Percentiles rank a stretch among this genome's conserved stretches.
phyloP scores from a whole-genome alignment of 2,888 invertebrate genomes.

The Baccha elongata region DNA sequence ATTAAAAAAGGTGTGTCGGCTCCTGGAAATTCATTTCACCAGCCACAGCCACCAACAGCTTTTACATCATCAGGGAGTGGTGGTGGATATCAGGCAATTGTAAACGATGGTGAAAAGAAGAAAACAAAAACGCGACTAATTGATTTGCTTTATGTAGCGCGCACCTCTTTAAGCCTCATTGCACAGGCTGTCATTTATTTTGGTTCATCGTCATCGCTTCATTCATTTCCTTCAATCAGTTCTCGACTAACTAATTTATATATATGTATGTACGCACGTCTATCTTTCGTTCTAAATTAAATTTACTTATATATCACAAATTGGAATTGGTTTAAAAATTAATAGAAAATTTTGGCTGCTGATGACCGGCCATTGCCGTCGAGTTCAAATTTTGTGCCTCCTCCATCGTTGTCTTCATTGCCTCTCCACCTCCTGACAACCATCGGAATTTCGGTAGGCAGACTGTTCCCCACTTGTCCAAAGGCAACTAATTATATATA shows the following conservation, averaged over 20 bases:
- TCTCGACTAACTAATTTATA: constrained; percentile 7
- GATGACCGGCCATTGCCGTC: constrained; percentile 15
- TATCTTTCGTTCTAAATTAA: constrained; percentile 10
- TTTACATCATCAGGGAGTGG: constrained; percentile 35
- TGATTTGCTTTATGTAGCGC: constrained; percentile 38
- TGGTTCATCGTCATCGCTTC: constrained; percentile 1
- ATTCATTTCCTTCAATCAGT: constrained; percentile 31
- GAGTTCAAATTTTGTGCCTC: background rate
- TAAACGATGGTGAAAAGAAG: constrained; percentile 21
- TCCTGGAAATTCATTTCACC: constrained; percentile 53
- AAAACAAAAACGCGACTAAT: constrained; percentile 31
- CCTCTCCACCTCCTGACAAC: constrained; percentile 1
- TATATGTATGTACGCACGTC: background rate
- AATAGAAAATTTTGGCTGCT: constrained; percentile 42
- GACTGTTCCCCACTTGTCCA: constrained; percentile 23
- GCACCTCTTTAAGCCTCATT: constrained; percentile 32
- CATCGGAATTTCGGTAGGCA: constrained; percentile 25
- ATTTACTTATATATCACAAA: constrained; percentile 41
- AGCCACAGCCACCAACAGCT: background rate
- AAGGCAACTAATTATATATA: constrained; percentile 32
- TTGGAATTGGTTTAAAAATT: constrained; percentile 46
- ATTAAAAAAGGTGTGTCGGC: constrained; percentile 59
- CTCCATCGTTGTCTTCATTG: background rate
- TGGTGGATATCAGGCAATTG: constrained; percentile 10
- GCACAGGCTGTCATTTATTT: constrained; percentile 30